A percentile compares a stretch with the other conserved stretches of the same genome.
phyloP scores from a whole-genome alignment of 2,888 invertebrate genomes.

The Caenorhabditis angaria region DNA sequence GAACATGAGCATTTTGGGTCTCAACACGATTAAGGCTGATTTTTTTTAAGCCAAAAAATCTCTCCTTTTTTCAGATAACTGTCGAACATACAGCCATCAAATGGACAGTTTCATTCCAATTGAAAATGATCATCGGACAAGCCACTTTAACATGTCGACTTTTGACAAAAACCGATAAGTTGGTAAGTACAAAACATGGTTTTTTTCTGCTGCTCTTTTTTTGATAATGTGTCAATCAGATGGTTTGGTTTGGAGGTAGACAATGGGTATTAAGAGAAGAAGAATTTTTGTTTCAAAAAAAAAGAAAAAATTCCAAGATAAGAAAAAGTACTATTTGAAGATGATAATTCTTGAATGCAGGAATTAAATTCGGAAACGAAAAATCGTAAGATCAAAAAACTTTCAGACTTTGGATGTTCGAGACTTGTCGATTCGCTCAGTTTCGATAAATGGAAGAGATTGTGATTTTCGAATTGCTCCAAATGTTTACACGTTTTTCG shows the following conservation, averaged over 20 bases:
- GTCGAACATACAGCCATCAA: slow-evolving; percentile 66
- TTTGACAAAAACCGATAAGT: slow-evolving; percentile 55
- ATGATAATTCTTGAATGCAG: background rate
- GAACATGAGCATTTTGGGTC: too few relatives aligned
- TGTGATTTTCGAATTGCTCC: slow-evolving; percentile 58
- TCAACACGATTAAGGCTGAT: too few relatives aligned
- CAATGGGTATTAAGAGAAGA: too few relatives aligned
- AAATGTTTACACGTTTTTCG: slow-evolving; percentile 59
- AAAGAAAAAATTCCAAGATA: too few relatives aligned
- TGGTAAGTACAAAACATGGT: slow-evolving; percentile 45
- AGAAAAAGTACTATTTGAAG: background rate
- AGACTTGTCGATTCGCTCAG: slow-evolving; percentile 59
- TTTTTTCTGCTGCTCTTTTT: background rate
- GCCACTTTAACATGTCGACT: slow-evolving; percentile 57
- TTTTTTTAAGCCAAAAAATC: background rate
- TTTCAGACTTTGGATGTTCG: slow-evolving; percentile 65
- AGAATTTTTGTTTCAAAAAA: too few relatives aligned
- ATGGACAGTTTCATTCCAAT: slow-evolving; percentile 65
- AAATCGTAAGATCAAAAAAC: background rate
- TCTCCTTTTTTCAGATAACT: slow-evolving; percentile 42
- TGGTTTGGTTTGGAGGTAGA: background rate
- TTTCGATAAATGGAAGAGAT: slow-evolving; percentile 53
- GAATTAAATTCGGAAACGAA: background rate
- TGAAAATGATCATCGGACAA: slow-evolving; percentile 60
- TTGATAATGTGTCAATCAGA: background rate